Conservation (phyloP, 2,113 vertebrate species). For the Diadophis punctatus region DNA sequence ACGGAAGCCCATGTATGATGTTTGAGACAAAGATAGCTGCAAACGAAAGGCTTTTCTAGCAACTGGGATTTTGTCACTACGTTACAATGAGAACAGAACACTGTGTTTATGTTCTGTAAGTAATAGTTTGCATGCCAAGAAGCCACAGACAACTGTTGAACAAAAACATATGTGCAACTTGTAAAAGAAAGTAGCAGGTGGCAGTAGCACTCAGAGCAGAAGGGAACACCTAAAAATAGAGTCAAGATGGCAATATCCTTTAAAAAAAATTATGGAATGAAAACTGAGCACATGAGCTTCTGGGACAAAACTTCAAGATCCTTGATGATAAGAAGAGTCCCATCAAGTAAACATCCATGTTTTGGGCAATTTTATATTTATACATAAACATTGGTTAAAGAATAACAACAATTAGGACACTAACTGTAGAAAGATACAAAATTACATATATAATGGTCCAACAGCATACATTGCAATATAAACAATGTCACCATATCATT, state of each 20-base stretch:
- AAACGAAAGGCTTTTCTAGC: conserved; percentile 46
- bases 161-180: conserved; percentile 57
- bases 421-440: neutral
- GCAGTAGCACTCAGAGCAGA: conserved; percentile 27
- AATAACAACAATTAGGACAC: neutral
- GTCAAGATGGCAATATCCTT: neutral
- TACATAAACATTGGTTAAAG: neutral
- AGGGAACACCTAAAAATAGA: neutral
- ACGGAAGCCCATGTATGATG: conserved; percentile 15
- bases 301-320: neutral
- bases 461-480: neutral
- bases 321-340: neutral
- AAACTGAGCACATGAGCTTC: neutral
- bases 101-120: conserved; percentile 29
- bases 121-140: conserved; percentile 54
- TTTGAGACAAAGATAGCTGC: conserved; percentile 32
- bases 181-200: conserved; percentile 61
- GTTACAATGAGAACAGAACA: conserved; percentile 40
- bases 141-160: conserved; percentile 48
- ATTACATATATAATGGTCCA: neutral
- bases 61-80: conserved; percentile 38
- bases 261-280: neutral
- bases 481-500: neutral
- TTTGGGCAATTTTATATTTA: neutral
- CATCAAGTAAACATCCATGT: neutral